Base-by-base conservation (phyloP, 2,113 vertebrate genomes). In the Otus sunia region DNA sequence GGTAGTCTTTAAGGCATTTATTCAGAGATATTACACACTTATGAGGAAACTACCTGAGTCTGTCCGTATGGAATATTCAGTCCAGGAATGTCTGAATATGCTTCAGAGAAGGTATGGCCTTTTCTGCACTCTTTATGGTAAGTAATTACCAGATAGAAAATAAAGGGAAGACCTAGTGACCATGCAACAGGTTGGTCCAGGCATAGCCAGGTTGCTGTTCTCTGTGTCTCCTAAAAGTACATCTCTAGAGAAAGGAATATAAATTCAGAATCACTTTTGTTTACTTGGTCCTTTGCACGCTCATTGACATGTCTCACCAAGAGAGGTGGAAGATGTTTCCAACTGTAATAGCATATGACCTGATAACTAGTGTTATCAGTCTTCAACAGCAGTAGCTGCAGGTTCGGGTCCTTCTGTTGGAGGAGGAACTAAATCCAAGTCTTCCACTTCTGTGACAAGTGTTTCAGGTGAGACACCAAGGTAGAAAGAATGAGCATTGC, bases 151-250 rank as follows among this genome's bases (percentile, higher is more conserved):
- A 80, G 5, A 32, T 26, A 12, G 41, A 69, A 88, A 80, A 75
- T 43, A 71, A 62, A 73, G 6, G n/a, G 9, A 17, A 55, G 47
- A 4, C 9, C 12, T 68, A 13, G 11, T 30, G 25, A 60, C 15
- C 10, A 26, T 34, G 10, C 5, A 73, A 30, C 7, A 63, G 32
- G 3, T 8, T 86, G 23, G 8, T 22, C 12, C 34, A 80, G 27
- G 9, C 21, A 36, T 9, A 69, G 6, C 3, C 5, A 39, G 3
- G 1, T 11, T 75, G 8, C 23, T 53, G 7, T 53, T 73, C 34
- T 23, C 16, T 1, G 0, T 15, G 6, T 66, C 9, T 92, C 30
- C 21, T 60, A 43, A 36, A 73, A 52, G 7, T 23, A 2, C 6
- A 25, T 11, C 30, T 77, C 72, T 36, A 62, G 11, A 49, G 22